Base-by-base conservation (phyloP, 1,140 invertebrate genomes). In the Procambarus virginalis region DNA sequence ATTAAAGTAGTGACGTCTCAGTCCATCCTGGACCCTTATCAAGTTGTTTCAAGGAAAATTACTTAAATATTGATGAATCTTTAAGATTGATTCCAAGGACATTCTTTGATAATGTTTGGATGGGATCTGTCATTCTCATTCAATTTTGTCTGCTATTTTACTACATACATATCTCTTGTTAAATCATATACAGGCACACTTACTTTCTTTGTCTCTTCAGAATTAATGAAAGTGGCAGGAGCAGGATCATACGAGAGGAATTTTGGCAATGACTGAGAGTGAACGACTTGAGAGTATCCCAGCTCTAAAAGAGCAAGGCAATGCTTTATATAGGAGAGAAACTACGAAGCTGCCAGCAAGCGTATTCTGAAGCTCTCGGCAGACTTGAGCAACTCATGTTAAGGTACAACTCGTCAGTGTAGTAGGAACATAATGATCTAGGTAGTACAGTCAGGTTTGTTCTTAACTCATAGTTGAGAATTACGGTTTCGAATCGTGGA, bases 241-340 rank as follows among this genome's bases (percentile, higher is more conserved):
- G 96, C 97, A 48, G 96, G 97, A 91, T 96, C 98, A 91, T 99
- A 98, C 95, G 96, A 98, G 92, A 98, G 98, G 94, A 98, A 99
- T 96, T 34, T 99, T 98, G 98, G 97, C 98, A 93, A 95, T 99
- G 95, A 96, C 95, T 82, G 96, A 97, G 91, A 95, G 96, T 88
- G 98, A 99, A 93, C 97, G 97, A 93, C 92, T 97, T 14, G 94
- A 95, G 58, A 95, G 95, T 60, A 95, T 99, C 34, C 96, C 97
- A 12, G 93, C 94, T 77, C 94, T 99, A 45, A 96, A 96, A 93
- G 96, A 97, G 93, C 96, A 97, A 93, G 98, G 98, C 8, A 99
- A 99, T 94, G 92, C 94, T n/a, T 94, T 97, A 3, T 99, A 97
- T 93, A 95, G 93, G 94, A 96, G 78, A 96, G 97, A 90, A 94